phyloP scores from a whole-genome alignment of 2,113 vertebrate species.

The Penelope pileata region DNA sequence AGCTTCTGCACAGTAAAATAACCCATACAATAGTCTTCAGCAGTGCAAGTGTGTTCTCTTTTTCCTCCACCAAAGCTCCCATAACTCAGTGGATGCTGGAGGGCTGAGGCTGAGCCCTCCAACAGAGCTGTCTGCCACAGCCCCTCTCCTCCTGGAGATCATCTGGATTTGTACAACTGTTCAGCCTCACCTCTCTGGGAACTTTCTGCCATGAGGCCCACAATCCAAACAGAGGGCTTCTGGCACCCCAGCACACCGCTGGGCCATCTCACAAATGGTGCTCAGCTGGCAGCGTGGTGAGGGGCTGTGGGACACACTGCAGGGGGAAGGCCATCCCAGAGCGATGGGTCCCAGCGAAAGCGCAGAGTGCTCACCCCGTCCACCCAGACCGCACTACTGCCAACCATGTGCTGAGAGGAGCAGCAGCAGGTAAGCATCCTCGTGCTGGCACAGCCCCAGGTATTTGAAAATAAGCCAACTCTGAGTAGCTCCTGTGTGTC shows the following conservation, averaged over 20 bases:
- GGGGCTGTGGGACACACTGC: fast-evolving
- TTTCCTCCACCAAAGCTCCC: background rate
- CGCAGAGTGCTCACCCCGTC: background rate
- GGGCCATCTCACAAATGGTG: background rate
- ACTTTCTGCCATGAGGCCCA: background rate
- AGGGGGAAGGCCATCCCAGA: background rate
- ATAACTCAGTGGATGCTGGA: background rate
- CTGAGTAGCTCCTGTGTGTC: background rate
- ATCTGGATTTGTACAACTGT: fast-evolving
- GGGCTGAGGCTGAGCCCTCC: background rate
- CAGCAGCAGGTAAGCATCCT: fast-evolving
- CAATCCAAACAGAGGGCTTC: background rate
- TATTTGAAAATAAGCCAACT: background rate
- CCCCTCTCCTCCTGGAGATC: background rate
- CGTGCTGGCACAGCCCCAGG: fast-evolving
- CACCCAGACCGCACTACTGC: background rate
- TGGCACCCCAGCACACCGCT: background rate
- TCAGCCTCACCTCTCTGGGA: background rate
- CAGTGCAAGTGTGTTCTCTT: background rate
- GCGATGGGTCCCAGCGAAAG: background rate
- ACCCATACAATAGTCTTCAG: background rate
- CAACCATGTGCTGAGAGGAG: background rate
- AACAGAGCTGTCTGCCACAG: background rate
- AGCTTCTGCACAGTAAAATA: background rate
- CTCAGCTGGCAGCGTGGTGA: background rate